A percentile compares a stretch with the other conserved stretches of the same genome.
Evolutionary conservation across 1,140 invertebrate genomes (phyloP).

Genomic region (Drosophila bifasciata): DNA sequence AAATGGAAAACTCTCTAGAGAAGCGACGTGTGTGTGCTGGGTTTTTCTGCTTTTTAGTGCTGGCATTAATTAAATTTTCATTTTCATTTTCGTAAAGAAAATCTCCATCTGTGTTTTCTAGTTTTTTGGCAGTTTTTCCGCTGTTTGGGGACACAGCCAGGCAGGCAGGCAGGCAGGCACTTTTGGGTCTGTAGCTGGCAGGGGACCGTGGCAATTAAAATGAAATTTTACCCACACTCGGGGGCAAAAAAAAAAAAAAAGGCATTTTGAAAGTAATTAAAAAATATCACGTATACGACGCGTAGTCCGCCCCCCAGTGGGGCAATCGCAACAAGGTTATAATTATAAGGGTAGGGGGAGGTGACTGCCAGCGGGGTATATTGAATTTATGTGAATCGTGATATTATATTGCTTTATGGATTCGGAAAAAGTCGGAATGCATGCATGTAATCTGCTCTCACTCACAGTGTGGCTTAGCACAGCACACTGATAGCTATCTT

Average conservation of each 20-base stretch:
- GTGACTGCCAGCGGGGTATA: conserved; percentile 41
- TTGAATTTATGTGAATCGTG: conserved; percentile 25
- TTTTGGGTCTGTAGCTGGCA: not conserved
- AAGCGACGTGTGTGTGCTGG: not conserved
- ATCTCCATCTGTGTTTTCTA: conserved; percentile 40
- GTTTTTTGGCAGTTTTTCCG: conserved; percentile 15
- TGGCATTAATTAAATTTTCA: conserved; percentile 74
- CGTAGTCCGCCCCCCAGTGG: conserved; percentile 58
- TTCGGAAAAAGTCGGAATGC: no score
- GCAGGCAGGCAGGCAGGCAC: no score
- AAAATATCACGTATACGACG: conserved; percentile 81
- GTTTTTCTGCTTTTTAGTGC: conserved; percentile 49
- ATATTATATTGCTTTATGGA: no score
- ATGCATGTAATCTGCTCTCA: no score
- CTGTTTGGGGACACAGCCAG: conserved; percentile 15
- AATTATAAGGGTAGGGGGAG: conserved; percentile 44
- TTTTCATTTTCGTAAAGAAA: conserved; percentile 58
- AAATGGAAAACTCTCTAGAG: conserved; percentile 31
- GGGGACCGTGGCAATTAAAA: conserved; percentile 59
- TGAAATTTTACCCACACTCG: conserved; percentile 50
- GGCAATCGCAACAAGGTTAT: conserved; percentile 54
- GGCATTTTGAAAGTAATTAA: conserved; percentile 72
- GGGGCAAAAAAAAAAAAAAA: no score
- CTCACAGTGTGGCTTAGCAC: not conserved
- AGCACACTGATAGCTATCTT: no score